phyloP scores from a whole-genome alignment of 2,113 vertebrate genomes.

The Myotis lucifugus region DNA sequence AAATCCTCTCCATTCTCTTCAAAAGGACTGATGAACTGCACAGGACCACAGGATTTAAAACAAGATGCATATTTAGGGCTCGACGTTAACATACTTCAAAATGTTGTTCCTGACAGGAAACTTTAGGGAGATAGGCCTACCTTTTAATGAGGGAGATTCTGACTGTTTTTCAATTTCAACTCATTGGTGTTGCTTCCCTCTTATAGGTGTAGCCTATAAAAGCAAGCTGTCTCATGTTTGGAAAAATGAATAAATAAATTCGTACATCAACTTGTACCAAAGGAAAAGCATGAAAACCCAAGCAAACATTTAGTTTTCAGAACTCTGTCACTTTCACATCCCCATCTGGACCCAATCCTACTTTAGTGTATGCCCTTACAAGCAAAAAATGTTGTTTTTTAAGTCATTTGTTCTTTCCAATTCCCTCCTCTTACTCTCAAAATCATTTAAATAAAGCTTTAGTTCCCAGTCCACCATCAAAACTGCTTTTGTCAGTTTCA shows the following conservation, averaged over 20 bases:
- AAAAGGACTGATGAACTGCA: not conserved
- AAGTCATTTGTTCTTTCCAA: not conserved
- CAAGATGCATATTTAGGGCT: not conserved
- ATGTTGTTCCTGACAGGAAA: not conserved
- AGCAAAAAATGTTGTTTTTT: not conserved
- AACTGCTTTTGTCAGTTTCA: not conserved
- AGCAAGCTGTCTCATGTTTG: not conserved
- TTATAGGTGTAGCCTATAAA: not conserved
- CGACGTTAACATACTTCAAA: not conserved
- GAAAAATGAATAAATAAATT: not conserved
- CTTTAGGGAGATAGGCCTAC: not conserved
- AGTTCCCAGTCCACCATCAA: not conserved
- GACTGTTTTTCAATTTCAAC: not conserved
- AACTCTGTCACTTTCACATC: not conserved
- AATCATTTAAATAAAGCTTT: not conserved
- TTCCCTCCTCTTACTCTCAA: not conserved
- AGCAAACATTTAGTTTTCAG: not conserved
- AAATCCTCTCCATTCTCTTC: not conserved
- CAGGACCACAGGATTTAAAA: not conserved
- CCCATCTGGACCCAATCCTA: not conserved
- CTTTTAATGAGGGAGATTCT: not conserved
- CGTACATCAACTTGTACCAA: not conserved
- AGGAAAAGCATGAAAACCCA: not conserved
- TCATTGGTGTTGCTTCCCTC: not conserved
- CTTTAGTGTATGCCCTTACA: not conserved